Percentiles rank a stretch among this genome's conserved stretches.
Conservation (phyloP, 2,888 invertebrate species). For the Arge pagana region DNA sequence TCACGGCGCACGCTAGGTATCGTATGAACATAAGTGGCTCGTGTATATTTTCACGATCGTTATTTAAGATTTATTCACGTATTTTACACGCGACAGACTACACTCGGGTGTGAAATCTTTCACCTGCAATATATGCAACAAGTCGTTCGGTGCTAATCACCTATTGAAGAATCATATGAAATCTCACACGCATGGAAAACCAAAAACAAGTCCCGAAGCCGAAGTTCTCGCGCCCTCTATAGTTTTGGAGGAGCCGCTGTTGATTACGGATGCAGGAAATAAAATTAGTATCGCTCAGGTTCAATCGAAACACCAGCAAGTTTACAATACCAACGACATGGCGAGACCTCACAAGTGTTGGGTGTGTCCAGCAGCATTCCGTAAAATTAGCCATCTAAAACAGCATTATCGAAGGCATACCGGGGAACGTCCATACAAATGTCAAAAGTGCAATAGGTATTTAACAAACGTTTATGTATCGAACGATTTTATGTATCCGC, state of each 20-base stretch:
- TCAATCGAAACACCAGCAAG: constrained; percentile 44
- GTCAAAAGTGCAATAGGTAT: constrained; percentile 54
- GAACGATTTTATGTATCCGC: background rate
- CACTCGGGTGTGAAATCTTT: constrained; percentile 53
- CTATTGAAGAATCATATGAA: constrained; percentile 53
- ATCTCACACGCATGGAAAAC: constrained; percentile 45
- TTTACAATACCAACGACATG: constrained; percentile 43
- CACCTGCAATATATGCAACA: constrained; percentile 53
- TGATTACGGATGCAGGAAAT: constrained; percentile 59
- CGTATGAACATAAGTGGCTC: constrained; percentile 13
- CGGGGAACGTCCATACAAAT: constrained; percentile 55
- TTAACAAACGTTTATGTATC: background rate
- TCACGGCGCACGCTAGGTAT: constrained; percentile 47
- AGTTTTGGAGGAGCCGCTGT: constrained; percentile 62
- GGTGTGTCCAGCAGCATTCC: constrained; percentile 59
- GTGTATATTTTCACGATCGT: background rate
- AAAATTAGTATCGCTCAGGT: constrained; percentile 46
- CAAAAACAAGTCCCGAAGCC: constrained; percentile 42
- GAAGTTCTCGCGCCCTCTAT: constrained; percentile 55
- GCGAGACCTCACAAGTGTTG: constrained; percentile 60
- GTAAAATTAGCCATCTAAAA: constrained; percentile 65
- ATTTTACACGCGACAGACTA: constrained; percentile 31
- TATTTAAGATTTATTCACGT: background rate
- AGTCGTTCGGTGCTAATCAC: constrained; percentile 51
- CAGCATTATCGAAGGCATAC: constrained; percentile 57